Conservation (phyloP, 2,888 invertebrate species). For the Drosophila robusta region DNA sequence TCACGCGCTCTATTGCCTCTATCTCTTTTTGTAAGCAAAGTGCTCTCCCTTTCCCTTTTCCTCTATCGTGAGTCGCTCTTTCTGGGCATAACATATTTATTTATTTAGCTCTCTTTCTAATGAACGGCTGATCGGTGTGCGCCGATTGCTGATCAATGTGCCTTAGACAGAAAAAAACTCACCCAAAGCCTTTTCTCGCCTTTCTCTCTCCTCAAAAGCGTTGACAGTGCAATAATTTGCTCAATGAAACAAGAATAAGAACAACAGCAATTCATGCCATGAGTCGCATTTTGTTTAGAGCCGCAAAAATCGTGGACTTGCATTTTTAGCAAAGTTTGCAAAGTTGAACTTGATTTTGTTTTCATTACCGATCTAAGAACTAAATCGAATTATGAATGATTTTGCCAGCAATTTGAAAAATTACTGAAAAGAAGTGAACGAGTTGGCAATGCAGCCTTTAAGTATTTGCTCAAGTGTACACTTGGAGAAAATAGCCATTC, state of each 20-base stretch:
- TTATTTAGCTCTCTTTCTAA: neutral
- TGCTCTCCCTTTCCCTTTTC: neutral
- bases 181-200: neutral
- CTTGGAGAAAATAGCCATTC: neutral
- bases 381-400: constrained; percentile 43
- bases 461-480: neutral
- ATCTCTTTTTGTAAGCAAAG: too few species aligned
- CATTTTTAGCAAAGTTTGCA: constrained; percentile 7
- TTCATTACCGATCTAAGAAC: constrained; percentile 33
- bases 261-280: neutral
- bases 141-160: neutral
- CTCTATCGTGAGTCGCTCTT: neutral
- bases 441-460: neutral
- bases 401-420: constrained; percentile 26
- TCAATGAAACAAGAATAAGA: neutral
- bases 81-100: neutral
- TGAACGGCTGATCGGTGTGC: neutral
- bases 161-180: neutral
- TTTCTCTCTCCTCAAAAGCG: too few species aligned
- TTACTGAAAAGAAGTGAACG: constrained; percentile 13
- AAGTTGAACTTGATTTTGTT: constrained; percentile 17
- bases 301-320: constrained; percentile 3
- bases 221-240: neutral
- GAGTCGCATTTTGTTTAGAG: constrained; percentile 2
- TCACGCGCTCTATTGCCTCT: too few species aligned